Percentiles rank a stretch among this genome's conserved stretches.
These are phyloP conservation scores for Scaptomyza pallida DNA, from an alignment of 1,140 invertebrate genomes.

Conservation along the genomic window DNA sequence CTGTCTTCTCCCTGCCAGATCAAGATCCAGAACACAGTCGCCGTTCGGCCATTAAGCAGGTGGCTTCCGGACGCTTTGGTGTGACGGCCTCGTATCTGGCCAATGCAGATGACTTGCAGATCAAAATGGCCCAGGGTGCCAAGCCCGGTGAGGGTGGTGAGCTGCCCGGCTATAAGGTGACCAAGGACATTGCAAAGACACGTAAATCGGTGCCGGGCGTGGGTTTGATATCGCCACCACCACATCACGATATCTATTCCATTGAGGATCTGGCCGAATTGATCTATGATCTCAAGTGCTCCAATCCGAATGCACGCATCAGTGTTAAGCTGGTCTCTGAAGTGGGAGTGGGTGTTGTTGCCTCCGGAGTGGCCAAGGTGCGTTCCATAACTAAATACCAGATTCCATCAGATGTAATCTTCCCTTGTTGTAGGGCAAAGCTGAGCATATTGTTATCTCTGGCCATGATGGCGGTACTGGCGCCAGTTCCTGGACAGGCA, in stretches of 20 bases:
- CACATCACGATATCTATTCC: constrained; percentile 99
- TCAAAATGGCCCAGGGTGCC: constrained; percentile 99
- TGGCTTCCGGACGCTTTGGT: constrained; percentile 98
- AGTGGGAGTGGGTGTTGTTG: constrained; percentile 99
- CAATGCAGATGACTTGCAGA: constrained; percentile 98
- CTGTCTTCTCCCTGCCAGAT: constrained; percentile 42
- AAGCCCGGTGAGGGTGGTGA: constrained; percentile 98
- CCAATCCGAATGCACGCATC: constrained; percentile 97
- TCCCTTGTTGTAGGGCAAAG: constrained; percentile 90
- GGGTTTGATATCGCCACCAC: constrained; percentile 99
- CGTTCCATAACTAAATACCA: constrained; percentile 12
- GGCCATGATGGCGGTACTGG: constrained; percentile 99
- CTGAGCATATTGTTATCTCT: constrained; percentile 99
- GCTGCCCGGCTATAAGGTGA: constrained; percentile 93
- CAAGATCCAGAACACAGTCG: constrained; percentile 91
- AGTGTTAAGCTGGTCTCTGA: constrained; percentile 99
- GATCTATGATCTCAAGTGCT: constrained; percentile 99
- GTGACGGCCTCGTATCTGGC: constrained; percentile 98
- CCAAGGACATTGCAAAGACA: constrained; percentile 97
- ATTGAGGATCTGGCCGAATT: constrained; percentile 99
- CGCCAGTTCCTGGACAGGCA: constrained; percentile 98
- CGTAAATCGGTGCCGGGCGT: constrained; percentile 98
- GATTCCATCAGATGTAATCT: too few relatives aligned
- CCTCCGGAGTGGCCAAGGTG: constrained; percentile 98
- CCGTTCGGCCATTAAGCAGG: constrained; percentile 94